phyloP scores from a whole-genome alignment of 2,888 invertebrate species.

The Drosophila kanekoi region DNA sequence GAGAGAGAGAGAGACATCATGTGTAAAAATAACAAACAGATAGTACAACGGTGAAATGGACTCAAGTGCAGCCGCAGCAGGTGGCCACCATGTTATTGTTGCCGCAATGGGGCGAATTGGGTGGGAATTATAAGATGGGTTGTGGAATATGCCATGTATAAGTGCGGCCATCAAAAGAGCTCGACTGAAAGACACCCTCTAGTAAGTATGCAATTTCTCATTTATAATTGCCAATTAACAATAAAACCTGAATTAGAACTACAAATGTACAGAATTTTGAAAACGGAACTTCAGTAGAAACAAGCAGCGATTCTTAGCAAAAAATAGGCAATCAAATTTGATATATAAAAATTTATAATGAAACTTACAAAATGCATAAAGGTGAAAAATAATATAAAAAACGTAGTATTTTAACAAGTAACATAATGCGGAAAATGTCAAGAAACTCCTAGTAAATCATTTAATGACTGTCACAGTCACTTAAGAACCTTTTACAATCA shows the following conservation, averaged over 20 bases:
- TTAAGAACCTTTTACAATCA: neutral
- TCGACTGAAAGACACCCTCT: constrained; percentile 6
- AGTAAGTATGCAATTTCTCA: neutral
- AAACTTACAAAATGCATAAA: too few relatives aligned
- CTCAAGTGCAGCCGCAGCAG: constrained; percentile 81
- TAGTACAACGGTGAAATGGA: constrained; percentile 65
- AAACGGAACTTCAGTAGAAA: too few relatives aligned
- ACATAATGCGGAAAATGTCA: too few relatives aligned
- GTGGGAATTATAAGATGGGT: constrained; percentile 16
- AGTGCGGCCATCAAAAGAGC: neutral
- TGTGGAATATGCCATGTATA: constrained; percentile 9
- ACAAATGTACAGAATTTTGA: neutral
- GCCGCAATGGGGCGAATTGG: constrained; percentile 13
- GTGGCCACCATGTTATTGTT: constrained; percentile 73
- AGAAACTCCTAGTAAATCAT: too few relatives aligned
- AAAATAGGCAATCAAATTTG: too few relatives aligned
- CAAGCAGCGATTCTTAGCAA: too few relatives aligned
- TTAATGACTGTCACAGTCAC: too few relatives aligned
- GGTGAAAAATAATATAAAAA: too few relatives aligned
- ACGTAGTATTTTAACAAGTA: too few relatives aligned
- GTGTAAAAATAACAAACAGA: constrained; percentile 57
- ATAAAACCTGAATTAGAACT: too few relatives aligned
- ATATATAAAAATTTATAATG: too few relatives aligned
- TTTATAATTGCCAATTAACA: too few relatives aligned
- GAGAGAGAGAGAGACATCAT: constrained; percentile 11